Evolutionary conservation across 1,140 invertebrate genomes (phyloP).

Genomic region (Listronotus oregonensis): DNA sequence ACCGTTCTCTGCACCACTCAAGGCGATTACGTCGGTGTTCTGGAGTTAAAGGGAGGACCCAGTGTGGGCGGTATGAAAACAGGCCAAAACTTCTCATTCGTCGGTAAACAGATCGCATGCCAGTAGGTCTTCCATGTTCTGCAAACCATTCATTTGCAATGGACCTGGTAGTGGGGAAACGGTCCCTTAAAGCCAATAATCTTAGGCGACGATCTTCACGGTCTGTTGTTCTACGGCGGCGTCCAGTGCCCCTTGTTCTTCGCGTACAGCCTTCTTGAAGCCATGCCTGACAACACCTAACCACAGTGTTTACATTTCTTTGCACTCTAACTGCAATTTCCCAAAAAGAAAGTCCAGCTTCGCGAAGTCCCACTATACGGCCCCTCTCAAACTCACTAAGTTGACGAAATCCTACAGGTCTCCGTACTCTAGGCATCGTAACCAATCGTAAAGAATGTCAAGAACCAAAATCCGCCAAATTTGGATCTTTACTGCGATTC

Average conservation of each 20-base stretch:
- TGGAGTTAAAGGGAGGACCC: constrained; percentile 15
- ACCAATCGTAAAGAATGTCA: too few relatives aligned
- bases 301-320: constrained; percentile 3
- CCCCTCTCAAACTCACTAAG: background rate
- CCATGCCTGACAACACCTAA: constrained; percentile 22
- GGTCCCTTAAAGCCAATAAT: constrained; percentile 14
- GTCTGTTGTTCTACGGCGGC: constrained; percentile 6
- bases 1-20: constrained; percentile 17
- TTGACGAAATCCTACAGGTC: too few relatives aligned
- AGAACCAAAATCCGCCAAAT: too few relatives aligned
- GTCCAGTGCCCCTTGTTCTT: constrained; percentile 1
- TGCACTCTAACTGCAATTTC: constrained; percentile 6
- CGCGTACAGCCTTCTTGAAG: constrained; percentile 16
- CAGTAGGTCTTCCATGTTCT: constrained; percentile 20
- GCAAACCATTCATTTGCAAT: constrained; percentile 30
- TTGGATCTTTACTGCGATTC: too few relatives aligned
- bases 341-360: constrained; percentile 12
- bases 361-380: constrained; percentile 18
- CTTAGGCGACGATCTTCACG: constrained; percentile 12
- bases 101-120: constrained; percentile 21
- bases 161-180: background rate
- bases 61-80: constrained; percentile 18
- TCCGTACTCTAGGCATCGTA: too few relatives aligned
- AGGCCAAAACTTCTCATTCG: constrained; percentile 19
- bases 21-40: constrained; percentile 18